A percentile compares a stretch with the other conserved stretches of the same genome.
Evolutionary conservation across 2,888 invertebrate genomes (phyloP).

Genomic region (Lottia scabra): DNA sequence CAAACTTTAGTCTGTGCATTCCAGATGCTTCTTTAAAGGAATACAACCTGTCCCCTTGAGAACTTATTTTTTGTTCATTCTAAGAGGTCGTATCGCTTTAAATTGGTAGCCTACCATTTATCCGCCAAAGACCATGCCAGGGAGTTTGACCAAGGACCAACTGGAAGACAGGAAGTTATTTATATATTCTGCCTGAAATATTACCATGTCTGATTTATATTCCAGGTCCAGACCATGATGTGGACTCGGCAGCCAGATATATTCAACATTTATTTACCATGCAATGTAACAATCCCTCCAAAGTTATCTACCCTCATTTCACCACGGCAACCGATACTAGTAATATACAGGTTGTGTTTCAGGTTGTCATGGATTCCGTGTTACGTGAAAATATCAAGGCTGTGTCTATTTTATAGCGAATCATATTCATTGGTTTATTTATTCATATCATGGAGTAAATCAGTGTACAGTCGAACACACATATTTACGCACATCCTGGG

Average conservation of each 20-base stretch:
- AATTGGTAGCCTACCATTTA: too few species aligned
- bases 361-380: conserved; percentile 78
- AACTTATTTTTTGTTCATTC: too few species aligned
- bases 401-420: conserved; percentile 43
- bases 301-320: conserved; percentile 77
- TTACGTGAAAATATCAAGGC: conserved; percentile 76
- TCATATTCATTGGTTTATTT: too few species aligned
- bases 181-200: neutral
- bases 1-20: neutral
- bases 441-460: too few species aligned
- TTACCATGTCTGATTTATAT: conserved; percentile 5
- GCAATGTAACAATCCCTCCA: conserved; percentile 73
- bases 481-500: too few species aligned
- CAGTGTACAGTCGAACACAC: too few species aligned
- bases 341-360: conserved; percentile 77
- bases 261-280: conserved; percentile 76
- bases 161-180: too few species aligned
- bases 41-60: too few species aligned
- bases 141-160: too few species aligned
- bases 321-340: conserved; percentile 79
- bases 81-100: too few species aligned
- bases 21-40: too few species aligned
- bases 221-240: conserved; percentile 76
- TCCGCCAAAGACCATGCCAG: too few species aligned
- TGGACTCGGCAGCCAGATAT: conserved; percentile 76